Evolutionary conservation across 2,888 invertebrate genomes (phyloP).

Genomic region (Deroplatys truncata): DNA sequence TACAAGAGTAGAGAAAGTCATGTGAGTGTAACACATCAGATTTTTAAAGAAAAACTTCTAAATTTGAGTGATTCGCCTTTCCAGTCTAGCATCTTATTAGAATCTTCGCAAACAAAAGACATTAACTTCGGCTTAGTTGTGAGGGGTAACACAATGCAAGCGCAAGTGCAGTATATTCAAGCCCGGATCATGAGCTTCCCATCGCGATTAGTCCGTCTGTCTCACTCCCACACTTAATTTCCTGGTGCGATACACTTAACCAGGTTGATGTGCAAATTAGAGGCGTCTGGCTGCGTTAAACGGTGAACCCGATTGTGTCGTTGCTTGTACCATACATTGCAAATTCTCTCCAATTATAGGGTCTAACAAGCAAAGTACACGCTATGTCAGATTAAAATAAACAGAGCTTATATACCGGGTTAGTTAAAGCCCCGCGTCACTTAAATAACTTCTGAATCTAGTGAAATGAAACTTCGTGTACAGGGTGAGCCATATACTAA

Average conservation of each 20-base stretch:
- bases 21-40: too few relatives aligned
- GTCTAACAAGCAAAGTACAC: too few relatives aligned
- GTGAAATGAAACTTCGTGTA: too few relatives aligned
- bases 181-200: neutral
- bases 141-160: neutral
- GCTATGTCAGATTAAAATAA: too few relatives aligned
- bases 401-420: too few relatives aligned
- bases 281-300: neutral
- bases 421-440: too few relatives aligned
- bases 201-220: neutral
- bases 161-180: neutral
- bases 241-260: neutral
- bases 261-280: neutral
- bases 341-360: neutral
- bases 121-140: neutral
- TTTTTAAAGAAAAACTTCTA: neutral
- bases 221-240: neutral
- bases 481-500: too few relatives aligned
- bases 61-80: neutral
- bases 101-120: neutral
- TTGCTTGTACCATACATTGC: neutral
- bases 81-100: neutral
- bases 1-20: too few relatives aligned
- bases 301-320: too few relatives aligned
- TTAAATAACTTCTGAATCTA: too few relatives aligned